Evolutionary conservation across 37 sponge, comb jelly and placozoan genomes (phyloP), one percentile per base, ranked within the genome.

Genomic region (Beroe ovata): DNA sequence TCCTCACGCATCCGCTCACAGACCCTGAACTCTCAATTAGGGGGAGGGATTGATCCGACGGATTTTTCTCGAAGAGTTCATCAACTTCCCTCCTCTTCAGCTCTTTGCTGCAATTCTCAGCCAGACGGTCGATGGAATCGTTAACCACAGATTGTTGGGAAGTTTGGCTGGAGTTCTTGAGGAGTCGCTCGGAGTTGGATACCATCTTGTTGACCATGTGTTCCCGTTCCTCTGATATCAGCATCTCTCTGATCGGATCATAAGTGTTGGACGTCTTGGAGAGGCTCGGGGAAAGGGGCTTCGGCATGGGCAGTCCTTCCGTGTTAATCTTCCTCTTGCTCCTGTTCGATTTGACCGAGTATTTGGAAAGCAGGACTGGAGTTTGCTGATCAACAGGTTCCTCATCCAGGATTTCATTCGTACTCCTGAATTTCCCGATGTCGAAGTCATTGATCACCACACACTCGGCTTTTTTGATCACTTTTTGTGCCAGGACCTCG

Each of bases 261-360:
- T 40, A 77, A 40, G 19, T 77, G 38, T 40, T 42, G 35, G 84
- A 42, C 18, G 4, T 42, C 26, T 19, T 69, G 32, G 71, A 29
- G 1, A 3, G 29, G 35, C 35, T 41, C 47, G 84, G 11, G 1
- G 84, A 77, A 1, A 77, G n/a, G 21, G 54, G 84, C 3, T 39
- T 42, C 18, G 84, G 84, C 84, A 40, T 77, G 8, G 84, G 84
- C 1, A 77, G 54, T 40, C 84, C 47, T n/a, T 77, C 84, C 26
- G 54, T 77, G 47, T 77, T 77, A 54, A 77, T 40, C 84, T 77
- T 77, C 54, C 41, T 77, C 54, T 77, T 77, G 38, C 54, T 42
- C 28, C 25, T 77, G 19, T 22, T 77, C 0, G 84, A 42, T 77
- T 36, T 33, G 1, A 77, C 33, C 1, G 84, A 42, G n/a, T 42